These are phyloP conservation scores for Scaptomyza tumidula DNA, from an alignment of 2,888 invertebrate genomes.

Conservation along the genomic window DNA sequence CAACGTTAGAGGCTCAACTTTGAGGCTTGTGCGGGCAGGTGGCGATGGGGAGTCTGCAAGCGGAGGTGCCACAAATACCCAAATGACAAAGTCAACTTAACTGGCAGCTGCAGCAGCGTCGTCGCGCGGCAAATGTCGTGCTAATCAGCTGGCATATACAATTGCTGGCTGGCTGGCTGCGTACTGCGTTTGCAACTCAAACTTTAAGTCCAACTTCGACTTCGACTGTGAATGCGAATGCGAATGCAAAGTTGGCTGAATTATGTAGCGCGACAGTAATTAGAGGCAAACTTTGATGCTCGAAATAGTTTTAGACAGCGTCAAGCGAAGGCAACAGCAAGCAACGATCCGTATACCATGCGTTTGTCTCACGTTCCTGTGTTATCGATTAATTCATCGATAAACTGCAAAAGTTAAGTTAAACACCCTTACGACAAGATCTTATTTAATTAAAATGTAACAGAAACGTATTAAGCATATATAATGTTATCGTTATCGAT, in stretches of 20 bases:
- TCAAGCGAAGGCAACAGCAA: conserved; percentile 5
- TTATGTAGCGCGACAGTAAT: conserved; percentile 78
- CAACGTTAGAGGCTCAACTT: conserved; percentile 27
- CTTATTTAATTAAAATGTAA: background rate
- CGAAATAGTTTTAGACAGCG: conserved; percentile 70
- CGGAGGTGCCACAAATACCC: conserved; percentile 25
- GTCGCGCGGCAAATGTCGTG: conserved; percentile 51
- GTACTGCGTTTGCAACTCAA: conserved; percentile 15
- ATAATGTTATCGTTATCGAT: background rate
- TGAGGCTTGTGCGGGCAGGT: conserved; percentile 7
- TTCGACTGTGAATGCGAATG: background rate
- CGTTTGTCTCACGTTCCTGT: background rate
- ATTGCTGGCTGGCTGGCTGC: conserved; percentile 9
- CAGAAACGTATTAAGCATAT: background rate
- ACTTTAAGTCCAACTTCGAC: conserved; percentile 21
- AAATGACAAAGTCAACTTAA: conserved; percentile 67
- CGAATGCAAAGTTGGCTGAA: conserved; percentile 59
- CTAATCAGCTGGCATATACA: conserved; percentile 60
- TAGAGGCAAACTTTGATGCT: conserved; percentile 71
- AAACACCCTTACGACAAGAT: background rate
- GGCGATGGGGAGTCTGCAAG: background rate
- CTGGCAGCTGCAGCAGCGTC: conserved; percentile 39
- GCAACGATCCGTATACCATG: conserved; percentile 7
- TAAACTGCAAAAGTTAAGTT: background rate
- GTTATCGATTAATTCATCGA: conserved; percentile 20